These are phyloP conservation scores for Poeciliopsis occidentalis DNA, from an alignment of 2,113 vertebrate species.

Conservation along the genomic window DNA sequence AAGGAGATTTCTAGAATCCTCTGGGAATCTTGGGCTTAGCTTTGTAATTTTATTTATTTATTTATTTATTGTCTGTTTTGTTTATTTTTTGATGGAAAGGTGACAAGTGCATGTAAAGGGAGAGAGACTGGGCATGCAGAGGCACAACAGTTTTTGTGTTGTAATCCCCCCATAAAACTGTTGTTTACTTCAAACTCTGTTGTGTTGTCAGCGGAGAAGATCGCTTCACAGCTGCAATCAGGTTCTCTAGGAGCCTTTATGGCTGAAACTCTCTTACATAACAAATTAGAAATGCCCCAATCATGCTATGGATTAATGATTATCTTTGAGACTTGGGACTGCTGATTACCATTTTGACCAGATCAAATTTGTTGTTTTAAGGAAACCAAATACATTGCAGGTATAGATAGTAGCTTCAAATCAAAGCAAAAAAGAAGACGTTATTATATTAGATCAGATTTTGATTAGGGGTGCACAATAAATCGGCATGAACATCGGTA, in stretches of 20 bases:
- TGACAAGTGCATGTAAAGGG: conserved; percentile 14
- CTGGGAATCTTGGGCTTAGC: conserved; percentile 30
- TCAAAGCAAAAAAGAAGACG: too few species aligned
- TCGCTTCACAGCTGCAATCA: conserved; percentile 50
- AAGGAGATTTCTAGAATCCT: conserved; percentile 3
- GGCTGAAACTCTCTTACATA: conserved; percentile 24
- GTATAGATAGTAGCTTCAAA: too few species aligned
- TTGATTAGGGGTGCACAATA: too few species aligned
- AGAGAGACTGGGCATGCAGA: background rate
- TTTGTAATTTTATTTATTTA: conserved; percentile 41
- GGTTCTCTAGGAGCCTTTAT: conserved; percentile 29
- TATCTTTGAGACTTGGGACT: background rate
- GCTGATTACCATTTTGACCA: background rate
- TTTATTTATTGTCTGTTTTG: conserved; percentile 13
- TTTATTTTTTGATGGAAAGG: conserved; percentile 26
- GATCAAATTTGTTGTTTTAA: too few species aligned
- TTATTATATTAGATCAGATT: too few species aligned
- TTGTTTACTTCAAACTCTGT: conserved; percentile 35
- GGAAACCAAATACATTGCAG: too few species aligned
- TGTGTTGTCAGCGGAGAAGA: conserved; percentile 24
- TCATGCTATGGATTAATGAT: background rate
- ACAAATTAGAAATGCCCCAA: background rate
- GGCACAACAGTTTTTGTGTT: conserved; percentile 14
- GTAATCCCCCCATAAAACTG: conserved; percentile 22
- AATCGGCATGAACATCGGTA: too few species aligned